Percentiles rank a stretch among this genome's conserved stretches.
Evolutionary conservation across 1,140 invertebrate genomes (phyloP).

Genomic region (Bombus huntii): DNA sequence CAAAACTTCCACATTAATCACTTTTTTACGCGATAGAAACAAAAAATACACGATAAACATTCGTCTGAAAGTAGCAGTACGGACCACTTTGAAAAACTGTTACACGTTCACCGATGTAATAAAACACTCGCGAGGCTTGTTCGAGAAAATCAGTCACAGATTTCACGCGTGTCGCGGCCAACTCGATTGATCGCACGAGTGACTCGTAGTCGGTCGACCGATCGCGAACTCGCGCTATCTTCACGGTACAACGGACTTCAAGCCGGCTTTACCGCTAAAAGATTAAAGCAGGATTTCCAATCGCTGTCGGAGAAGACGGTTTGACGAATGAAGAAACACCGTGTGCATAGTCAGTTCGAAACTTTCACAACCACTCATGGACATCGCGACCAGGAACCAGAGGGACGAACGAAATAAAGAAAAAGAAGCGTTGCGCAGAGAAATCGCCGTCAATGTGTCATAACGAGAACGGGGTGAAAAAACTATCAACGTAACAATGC

Average conservation of each 20-base stretch:
- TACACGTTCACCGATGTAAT: background rate
- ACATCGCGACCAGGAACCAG: background rate
- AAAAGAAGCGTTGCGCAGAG: background rate
- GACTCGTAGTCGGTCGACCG: slow-evolving; percentile 15
- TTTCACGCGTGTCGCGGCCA: slow-evolving; percentile 17
- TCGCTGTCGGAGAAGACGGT: background rate
- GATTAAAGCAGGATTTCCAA: slow-evolving; percentile 36
- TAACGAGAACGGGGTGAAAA: background rate
- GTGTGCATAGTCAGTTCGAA: background rate
- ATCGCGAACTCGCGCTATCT: slow-evolving; percentile 24
- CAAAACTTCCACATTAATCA: background rate
- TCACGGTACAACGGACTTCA: slow-evolving; percentile 42
- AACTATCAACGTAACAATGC: slow-evolving; percentile 17
- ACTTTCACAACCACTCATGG: slow-evolving; percentile 14
- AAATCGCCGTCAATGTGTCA: slow-evolving; percentile 14
- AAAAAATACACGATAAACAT: background rate
- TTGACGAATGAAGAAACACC: background rate
- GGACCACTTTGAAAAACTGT: background rate
- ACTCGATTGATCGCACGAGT: slow-evolving; percentile 43
- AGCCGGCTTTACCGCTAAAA: slow-evolving; percentile 20
- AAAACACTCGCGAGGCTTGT: slow-evolving; percentile 9
- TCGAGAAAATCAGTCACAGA: slow-evolving; percentile 16
- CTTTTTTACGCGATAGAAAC: background rate
- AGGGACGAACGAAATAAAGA: background rate
- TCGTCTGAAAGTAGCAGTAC: background rate